Evolutionary conservation across 2,888 invertebrate genomes (phyloP), one percentile per base, ranked within the genome.

Genomic region (Lasioglossum vierecki): DNA sequence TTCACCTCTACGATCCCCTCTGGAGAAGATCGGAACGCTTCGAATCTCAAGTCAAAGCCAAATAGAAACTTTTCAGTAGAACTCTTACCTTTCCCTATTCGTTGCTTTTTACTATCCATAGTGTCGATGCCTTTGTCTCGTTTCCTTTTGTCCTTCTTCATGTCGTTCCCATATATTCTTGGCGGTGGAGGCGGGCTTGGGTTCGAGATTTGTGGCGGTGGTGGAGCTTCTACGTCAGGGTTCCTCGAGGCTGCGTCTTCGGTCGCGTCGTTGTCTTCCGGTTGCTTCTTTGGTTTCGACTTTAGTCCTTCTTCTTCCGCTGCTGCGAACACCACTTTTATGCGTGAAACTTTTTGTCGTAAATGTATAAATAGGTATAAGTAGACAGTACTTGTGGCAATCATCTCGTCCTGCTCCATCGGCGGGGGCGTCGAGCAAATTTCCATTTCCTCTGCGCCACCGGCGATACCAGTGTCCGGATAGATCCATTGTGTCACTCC

Each of bases 401-500:
- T 85, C 22, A 92, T 80, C n/a, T 92, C 93, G 81, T 93, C 94
- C 35, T 93, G 93, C 11, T 94, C 94, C 44, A 93, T 94, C 63
- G 96, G 96, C 18, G 96, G 96, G 18, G 96, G 96, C 2, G 96
- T 96, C 9, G 96, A 96, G 84, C 96, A 96, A 85, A 96, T 95
- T 91, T 96, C 96, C 96, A 96, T 96, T 44, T 96, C 96, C 89
- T 96, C 96, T 72, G 96, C 95, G 74, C 95, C 95, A 74, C 95
- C 94, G 35, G 94, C 94, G 84, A 95, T 94, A 87, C 95, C 95
- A 9, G 95, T 93, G 82, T 95, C 95, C 3, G 96, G 96, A 93
- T 96, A 97, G 89, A 96, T 96, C 97, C 97, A 97, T 93, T 96
- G 97, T 75, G 96, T 96, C 86, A 96, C 96, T 57, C 96, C 96